Percentiles rank a stretch among this genome's conserved stretches.
Evolutionary conservation across 2,797 vertebrate species (phyloP).

Genomic region (Ctenopoma kingsleyae): DNA sequence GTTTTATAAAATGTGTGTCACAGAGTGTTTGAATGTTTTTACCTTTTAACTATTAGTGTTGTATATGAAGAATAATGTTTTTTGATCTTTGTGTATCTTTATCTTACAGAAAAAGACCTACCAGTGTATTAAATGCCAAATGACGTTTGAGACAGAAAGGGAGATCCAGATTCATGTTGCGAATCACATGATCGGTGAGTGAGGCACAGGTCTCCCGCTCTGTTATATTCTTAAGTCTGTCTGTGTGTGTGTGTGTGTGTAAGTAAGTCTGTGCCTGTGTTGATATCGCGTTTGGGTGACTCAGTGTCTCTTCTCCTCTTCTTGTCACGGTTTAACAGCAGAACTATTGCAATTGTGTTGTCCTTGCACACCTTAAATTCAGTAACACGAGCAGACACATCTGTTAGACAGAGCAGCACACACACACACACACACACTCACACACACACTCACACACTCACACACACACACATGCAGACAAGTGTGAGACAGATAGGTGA

Average conservation of each 20-base stretch:
- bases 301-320: slow-evolving; percentile 8
- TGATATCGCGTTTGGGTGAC: slow-evolving; percentile 27
- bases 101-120: slow-evolving; percentile 96
- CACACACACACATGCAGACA: slow-evolving; percentile 44
- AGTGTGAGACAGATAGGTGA: slow-evolving; percentile 68
- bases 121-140: slow-evolving; percentile 99
- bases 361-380: not conserved
- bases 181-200: slow-evolving; percentile 99
- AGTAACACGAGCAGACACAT: not conserved
- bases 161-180: slow-evolving; percentile 99
- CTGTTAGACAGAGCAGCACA: not conserved
- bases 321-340: not conserved
- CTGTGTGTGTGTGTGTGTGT: slow-evolving; percentile 3
- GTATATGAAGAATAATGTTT: not conserved
- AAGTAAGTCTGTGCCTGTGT: slow-evolving; percentile 11
- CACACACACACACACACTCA: slow-evolving; percentile 48
- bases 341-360: not conserved
- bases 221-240: slow-evolving; percentile 8
- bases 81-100: slow-evolving; percentile 11
- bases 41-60: not conserved
- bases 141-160: slow-evolving; percentile 98
- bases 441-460: slow-evolving; percentile 45
- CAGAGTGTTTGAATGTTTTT: no score
- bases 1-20: not conserved
- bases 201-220: slow-evolving; percentile 20